Evolutionary conservation across 2,888 invertebrate genomes (phyloP).

Genomic region (Acleris cristana): DNA sequence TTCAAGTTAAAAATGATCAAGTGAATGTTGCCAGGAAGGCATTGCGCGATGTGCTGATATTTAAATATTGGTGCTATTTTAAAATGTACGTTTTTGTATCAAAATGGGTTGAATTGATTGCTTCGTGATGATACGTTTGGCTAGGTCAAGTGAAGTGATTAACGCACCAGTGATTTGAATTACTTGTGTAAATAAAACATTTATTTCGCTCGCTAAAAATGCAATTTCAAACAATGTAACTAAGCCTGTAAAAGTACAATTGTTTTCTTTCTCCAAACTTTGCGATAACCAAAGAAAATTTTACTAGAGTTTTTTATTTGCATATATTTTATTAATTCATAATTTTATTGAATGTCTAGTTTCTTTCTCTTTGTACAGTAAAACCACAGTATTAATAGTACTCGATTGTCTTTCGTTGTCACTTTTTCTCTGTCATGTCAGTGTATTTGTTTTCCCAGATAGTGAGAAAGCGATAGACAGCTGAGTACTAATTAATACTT

Average conservation of each 20-base stretch:
- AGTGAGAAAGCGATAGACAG: no score
- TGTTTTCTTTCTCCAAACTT: slow-evolving; percentile 52
- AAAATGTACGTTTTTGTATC: slow-evolving; percentile 49
- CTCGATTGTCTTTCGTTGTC: no score
- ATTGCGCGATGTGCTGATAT: slow-evolving; percentile 67
- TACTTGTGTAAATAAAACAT: slow-evolving; percentile 29
- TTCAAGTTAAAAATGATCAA: slow-evolving; percentile 60
- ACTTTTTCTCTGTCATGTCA: no score
- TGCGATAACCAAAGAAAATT: slow-evolving; percentile 71
- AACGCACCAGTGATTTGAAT: slow-evolving; percentile 75
- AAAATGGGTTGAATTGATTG: slow-evolving; percentile 44
- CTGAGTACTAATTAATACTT: no score
- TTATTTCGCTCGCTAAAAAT: slow-evolving; percentile 21
- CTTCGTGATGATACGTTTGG: slow-evolving; percentile 20
- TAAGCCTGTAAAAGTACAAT: slow-evolving; percentile 72
- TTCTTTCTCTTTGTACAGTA: slow-evolving; percentile 45
- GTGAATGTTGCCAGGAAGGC: slow-evolving; percentile 57
- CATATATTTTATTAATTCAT: slow-evolving; percentile 54
- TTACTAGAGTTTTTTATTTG: slow-evolving; percentile 45
- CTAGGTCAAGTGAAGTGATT: slow-evolving; percentile 20
- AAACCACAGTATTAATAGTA: no score
- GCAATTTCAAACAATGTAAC: slow-evolving; percentile 43
- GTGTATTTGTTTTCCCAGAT: no score
- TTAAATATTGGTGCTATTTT: slow-evolving; percentile 81
- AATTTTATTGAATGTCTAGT: slow-evolving; percentile 44